A percentile compares a stretch with the other conserved stretches of the same genome.
phyloP scores from a whole-genome alignment of 2,888 invertebrate species.

The Drosophila aldrichi region DNA sequence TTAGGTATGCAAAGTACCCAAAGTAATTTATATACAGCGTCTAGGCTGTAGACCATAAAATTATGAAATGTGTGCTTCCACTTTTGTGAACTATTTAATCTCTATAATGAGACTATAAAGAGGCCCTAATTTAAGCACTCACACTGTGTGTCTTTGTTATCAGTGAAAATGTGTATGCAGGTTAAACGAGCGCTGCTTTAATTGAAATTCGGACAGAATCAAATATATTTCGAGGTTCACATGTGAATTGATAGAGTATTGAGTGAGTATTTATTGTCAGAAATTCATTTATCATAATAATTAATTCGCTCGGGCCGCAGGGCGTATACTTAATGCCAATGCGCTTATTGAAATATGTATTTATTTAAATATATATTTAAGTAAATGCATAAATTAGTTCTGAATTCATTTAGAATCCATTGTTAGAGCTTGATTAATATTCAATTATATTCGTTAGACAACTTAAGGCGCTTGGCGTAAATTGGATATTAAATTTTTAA shows the following conservation, averaged over 20 bases:
- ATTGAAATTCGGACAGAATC: neutral
- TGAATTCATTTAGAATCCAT: neutral
- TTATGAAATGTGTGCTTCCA: slow-evolving; percentile 15
- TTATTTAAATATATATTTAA: neutral
- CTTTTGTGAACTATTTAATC: slow-evolving; percentile 15
- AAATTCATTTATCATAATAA: neutral
- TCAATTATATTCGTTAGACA: neutral
- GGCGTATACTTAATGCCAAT: neutral
- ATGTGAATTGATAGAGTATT: slow-evolving; percentile 1
- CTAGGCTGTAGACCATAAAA: slow-evolving; percentile 44
- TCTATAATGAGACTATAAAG: slow-evolving; percentile 20
- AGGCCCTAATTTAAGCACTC: neutral
- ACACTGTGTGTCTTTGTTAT: neutral
- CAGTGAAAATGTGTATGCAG: neutral
- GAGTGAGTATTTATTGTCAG: neutral
- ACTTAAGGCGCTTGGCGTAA: neutral
- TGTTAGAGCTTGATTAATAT: neutral
- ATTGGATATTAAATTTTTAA: neutral
- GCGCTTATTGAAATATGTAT: neutral
- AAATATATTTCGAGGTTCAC: neutral
- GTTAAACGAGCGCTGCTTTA: neutral
- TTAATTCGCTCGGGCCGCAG: neutral
- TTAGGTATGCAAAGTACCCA: neutral
- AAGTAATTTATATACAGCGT: slow-evolving; percentile 8
- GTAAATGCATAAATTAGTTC: neutral